phyloP scores from a whole-genome alignment of 2,797 vertebrate species.

The Momotus momota region DNA sequence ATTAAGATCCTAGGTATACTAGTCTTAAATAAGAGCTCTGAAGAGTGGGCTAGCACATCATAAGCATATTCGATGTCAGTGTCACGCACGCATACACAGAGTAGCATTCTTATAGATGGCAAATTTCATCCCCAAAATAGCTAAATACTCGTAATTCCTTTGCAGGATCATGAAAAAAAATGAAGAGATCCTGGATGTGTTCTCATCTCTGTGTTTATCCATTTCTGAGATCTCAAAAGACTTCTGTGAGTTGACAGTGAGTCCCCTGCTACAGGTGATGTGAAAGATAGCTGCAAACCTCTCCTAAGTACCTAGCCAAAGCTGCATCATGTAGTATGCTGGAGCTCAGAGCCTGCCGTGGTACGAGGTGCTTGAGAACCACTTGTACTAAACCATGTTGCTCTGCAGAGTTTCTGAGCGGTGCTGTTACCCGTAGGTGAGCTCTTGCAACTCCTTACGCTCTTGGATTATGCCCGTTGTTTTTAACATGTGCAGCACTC shows the following conservation, averaged over 20 bases:
- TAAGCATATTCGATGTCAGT: not conserved
- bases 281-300: not conserved
- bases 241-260: not conserved
- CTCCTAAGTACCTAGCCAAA: not conserved
- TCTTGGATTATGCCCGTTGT: not conserved
- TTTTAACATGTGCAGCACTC: not conserved
- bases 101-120: not conserved
- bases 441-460: not conserved
- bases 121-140: not conserved
- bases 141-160: not conserved
- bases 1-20: not conserved
- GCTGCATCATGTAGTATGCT: accelerated
- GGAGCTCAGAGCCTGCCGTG: not conserved
- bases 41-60: not conserved
- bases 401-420: not conserved
- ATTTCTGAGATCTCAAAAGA: not conserved
- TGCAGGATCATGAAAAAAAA: not conserved
- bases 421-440: not conserved
- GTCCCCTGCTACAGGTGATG: not conserved
- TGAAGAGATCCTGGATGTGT: not conserved
- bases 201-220: not conserved
- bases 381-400: not conserved
- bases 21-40: not conserved
- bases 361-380: not conserved
- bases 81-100: accelerated